phyloP scores from a whole-genome alignment of 2,797 vertebrate species.

The Prionace glauca region DNA sequence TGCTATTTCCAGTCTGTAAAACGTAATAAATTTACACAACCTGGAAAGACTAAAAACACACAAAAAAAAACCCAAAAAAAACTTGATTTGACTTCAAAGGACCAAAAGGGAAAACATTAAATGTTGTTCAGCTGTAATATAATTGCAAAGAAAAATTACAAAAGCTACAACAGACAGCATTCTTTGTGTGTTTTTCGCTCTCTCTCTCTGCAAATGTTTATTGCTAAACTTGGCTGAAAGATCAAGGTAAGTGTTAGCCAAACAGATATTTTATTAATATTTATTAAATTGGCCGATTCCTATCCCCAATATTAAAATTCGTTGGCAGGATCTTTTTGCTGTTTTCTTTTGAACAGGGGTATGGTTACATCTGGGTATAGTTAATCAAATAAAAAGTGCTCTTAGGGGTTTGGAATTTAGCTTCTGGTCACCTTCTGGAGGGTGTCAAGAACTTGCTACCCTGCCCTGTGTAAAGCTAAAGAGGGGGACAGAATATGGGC shows the following conservation, averaged over 20 bases:
- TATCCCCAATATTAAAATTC: slow-evolving; percentile 7
- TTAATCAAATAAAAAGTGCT: slow-evolving; percentile 22
- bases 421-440: background rate
- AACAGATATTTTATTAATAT: slow-evolving; percentile 33
- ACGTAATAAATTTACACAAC: slow-evolving; percentile 26
- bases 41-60: background rate
- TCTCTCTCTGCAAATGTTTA: background rate
- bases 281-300: slow-evolving; percentile 1
- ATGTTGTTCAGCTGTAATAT: slow-evolving; percentile 19
- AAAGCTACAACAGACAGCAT: background rate
- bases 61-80: background rate
- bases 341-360: background rate
- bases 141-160: slow-evolving; percentile 26
- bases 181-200: background rate
- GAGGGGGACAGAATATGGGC: background rate
- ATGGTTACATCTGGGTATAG: background rate
- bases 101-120: slow-evolving; percentile 1
- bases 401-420: background rate
- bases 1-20: slow-evolving; percentile 25
- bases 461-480: background rate
- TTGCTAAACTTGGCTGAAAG: slow-evolving; percentile 22
- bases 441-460: background rate
- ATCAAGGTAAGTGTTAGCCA: slow-evolving; percentile 13
- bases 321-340: background rate
- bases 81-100: slow-evolving; percentile 17